phyloP scores from a whole-genome alignment of 2,888 invertebrate species.

The Hartigia nigra region DNA sequence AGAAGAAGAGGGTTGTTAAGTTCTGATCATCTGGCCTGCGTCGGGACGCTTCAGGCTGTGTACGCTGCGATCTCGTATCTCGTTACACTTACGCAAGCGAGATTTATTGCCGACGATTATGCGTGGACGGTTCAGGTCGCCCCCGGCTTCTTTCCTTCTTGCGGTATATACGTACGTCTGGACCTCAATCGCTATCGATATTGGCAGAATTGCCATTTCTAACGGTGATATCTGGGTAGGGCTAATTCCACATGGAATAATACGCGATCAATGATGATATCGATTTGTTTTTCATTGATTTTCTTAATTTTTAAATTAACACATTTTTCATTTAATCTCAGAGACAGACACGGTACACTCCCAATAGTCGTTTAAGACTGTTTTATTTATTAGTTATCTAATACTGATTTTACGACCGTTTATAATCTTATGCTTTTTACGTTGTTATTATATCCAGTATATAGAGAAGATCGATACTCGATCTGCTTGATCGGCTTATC shows the following conservation, averaged over 20 bases:
- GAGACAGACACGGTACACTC: not conserved
- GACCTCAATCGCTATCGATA: not conserved
- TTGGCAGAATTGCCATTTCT: not conserved
- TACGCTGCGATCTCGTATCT: slow-evolving; percentile 65
- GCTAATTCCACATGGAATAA: not conserved
- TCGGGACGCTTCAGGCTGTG: slow-evolving; percentile 51
- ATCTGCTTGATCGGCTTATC: not conserved
- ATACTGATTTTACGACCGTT: not conserved
- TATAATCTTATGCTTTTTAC: not conserved
- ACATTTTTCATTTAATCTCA: no score
- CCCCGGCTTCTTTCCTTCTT: not conserved
- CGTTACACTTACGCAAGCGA: slow-evolving; percentile 66
- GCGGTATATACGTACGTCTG: not conserved
- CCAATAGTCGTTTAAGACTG: not conserved
- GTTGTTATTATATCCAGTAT: not conserved
- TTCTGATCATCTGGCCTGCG: not conserved
- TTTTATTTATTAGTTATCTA: not conserved
- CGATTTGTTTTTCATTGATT: not conserved
- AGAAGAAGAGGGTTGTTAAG: no score
- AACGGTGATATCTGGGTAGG: not conserved
- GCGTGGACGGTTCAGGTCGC: slow-evolving; percentile 48
- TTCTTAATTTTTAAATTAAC: no score
- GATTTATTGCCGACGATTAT: slow-evolving; percentile 64
- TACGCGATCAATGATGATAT: no score
- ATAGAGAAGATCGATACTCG: not conserved